Evolutionary conservation across 2,113 vertebrate species (phyloP), one percentile per base, ranked within the genome.

Genomic region (Chamaea fasciata): DNA sequence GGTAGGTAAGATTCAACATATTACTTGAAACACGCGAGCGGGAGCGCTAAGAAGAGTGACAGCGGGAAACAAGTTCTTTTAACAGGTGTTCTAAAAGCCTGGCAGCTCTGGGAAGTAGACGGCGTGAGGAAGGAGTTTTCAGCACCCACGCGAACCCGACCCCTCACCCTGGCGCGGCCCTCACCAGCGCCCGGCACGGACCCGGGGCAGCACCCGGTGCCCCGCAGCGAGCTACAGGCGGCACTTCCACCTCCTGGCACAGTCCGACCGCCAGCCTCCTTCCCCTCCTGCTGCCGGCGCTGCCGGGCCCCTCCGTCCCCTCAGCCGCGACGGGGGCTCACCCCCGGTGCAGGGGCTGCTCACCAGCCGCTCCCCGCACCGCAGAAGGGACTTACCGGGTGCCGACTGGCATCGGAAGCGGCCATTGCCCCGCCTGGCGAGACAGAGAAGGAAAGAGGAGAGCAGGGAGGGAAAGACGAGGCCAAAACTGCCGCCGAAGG

Each of bases 1-100:
- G 20, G 5, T 0, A 56, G 60, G 3, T n/a, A 13, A 24, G 5
- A 11, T 2, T 22, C 21, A 22, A 17, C 11, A 55, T 6, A 3
- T 1, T 8, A 13, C 50, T 2, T 3, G 28, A 37, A 68, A 37
- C 0, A 23, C 1, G 4, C 8, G 19, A 31, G 7, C 0, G 3
- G 55, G 13, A 57, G 10, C 14, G 14, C 52, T 11, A 11, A 21
- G 6, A 12, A 27, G 18, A 37, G 47, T 7, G 13, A 65, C 60
- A 37, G 2, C 20, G 18, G 59, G 33, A 52, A 53, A 14, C 12
- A 8, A 65, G 39, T 15, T 10, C 13, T 18, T 33, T 41, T 5
- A 47, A 21, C 7, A 24, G 31, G 41, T 3, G 10, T 13, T 59
- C 23, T 14, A 7, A 31, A 59, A 55, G 22, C 30, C 47, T 19